These are phyloP conservation scores for Zaprionus kolodkinae DNA, from an alignment of 1,140 invertebrate species.

Conservation along the genomic window DNA sequence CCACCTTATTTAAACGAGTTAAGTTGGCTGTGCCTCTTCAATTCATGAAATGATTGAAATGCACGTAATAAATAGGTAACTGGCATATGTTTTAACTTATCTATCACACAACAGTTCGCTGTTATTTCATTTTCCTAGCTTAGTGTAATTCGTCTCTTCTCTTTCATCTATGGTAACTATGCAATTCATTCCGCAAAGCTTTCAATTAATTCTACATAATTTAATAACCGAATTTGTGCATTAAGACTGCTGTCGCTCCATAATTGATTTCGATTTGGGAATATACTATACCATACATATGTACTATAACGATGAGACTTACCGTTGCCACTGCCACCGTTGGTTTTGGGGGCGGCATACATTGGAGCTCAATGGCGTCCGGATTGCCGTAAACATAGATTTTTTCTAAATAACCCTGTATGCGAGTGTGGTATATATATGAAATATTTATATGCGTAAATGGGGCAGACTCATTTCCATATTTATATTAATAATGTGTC, in stretches of 20 bases:
- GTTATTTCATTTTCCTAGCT: neutral
- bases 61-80: too few relatives aligned
- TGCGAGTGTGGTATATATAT: slow-evolving; percentile 23
- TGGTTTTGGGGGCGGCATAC: slow-evolving; percentile 64
- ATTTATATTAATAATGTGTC: slow-evolving; percentile 39
- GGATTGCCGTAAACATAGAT: slow-evolving; percentile 76
- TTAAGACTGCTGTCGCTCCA: slow-evolving; percentile 1
- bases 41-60: too few relatives aligned
- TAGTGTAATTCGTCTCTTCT: neutral
- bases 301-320: slow-evolving; percentile 46
- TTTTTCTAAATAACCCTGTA: slow-evolving; percentile 78
- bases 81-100: too few relatives aligned
- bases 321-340: slow-evolving; percentile 60
- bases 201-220: slow-evolving; percentile 4
- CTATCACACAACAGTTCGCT: neutral
- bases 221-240: neutral
- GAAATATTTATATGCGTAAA: slow-evolving; percentile 42
- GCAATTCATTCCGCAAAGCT: neutral
- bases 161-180: neutral
- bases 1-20: too few relatives aligned
- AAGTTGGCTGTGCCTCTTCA: too few relatives aligned
- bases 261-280: slow-evolving; percentile 27
- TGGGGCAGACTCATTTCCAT: slow-evolving; percentile 16
- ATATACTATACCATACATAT: neutral
- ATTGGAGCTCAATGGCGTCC: slow-evolving; percentile 66